Percentiles rank a stretch among this genome's conserved stretches.
Conservation (phyloP, 2,797 vertebrate genomes). For the Myotis planiceps region DNA sequence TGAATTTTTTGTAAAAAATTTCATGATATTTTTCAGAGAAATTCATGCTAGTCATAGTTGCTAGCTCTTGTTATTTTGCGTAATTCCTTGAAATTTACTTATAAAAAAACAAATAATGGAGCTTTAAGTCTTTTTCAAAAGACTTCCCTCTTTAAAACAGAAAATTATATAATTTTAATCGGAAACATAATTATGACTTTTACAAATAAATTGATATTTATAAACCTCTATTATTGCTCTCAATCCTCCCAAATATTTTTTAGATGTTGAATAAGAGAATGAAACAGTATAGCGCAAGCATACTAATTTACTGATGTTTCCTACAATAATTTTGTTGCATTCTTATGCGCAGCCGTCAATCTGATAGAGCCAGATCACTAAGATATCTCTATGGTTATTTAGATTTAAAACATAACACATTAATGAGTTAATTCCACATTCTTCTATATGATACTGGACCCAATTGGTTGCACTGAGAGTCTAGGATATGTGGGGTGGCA, state of each 20-base stretch:
- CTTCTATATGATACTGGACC: conserved; percentile 31
- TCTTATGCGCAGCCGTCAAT: conserved; percentile 41
- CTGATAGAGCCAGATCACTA: conserved; percentile 66
- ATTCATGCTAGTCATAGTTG: conserved; percentile 66
- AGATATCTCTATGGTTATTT: conserved; percentile 60
- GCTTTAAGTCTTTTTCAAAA: conserved; percentile 55
- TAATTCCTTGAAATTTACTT: conserved; percentile 76
- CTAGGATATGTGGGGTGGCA: conserved; percentile 64
- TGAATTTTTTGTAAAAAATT: conserved; percentile 50
- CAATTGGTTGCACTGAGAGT: conserved; percentile 50
- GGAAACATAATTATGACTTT: conserved; percentile 24
- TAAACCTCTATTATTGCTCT: conserved; percentile 49
- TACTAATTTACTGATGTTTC: conserved; percentile 53
- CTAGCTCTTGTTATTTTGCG: conserved; percentile 68
- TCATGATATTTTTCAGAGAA: conserved; percentile 74
- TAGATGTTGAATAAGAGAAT: conserved; percentile 18
- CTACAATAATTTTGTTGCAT: background rate
- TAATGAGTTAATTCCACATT: conserved; percentile 66
- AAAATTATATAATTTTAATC: conserved; percentile 75
- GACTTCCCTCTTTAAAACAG: conserved; percentile 69
- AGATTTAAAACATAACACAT: conserved; percentile 72
- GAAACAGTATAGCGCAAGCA: background rate
- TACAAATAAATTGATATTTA: conserved; percentile 68
- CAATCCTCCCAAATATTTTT: conserved; percentile 12
- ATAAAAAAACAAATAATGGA: conserved; percentile 63